Evolutionary conservation across 2,113 vertebrate genomes (phyloP), one percentile per base, ranked within the genome.

Genomic region (Ictalurus furcatus): DNA sequence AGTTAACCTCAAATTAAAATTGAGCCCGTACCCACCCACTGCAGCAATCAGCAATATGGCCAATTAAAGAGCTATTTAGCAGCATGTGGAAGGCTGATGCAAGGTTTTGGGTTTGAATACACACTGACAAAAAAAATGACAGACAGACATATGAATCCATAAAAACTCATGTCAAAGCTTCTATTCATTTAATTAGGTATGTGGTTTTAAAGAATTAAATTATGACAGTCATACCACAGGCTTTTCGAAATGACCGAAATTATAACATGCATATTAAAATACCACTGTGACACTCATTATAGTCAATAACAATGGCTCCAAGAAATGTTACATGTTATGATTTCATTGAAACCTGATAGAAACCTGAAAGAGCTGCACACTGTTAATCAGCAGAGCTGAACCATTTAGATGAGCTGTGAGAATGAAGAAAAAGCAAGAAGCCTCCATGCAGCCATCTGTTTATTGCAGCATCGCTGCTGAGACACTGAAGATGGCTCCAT

Each of bases 1-100:
- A 85, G 56, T 89, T 78, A 78, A 84, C 81, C 87, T 76, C 56
- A 48, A 85, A 89, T 85, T 78, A 89, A 89, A 89, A 89, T 21
- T 67, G 69, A 84, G 84, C 40, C 54, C 19, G 44, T 85, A 78
- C 44, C 58, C 88, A 67, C 88, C 59, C 83, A 79, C 83, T 89
- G 69, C 88, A 79, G 82, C 88, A 44, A 74, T 65, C 40, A 74
- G 83, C 44, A 85, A 79, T 78, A 61, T 65, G 71, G 58, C 48
- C 79, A 71, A 88, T 83, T 88, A 54, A 65, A 59, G 58, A 74
- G 34, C 40, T 61, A 59, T 73, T 83, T 37, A 82, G 16, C 52
- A 83, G 52, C 52, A 58, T 44, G 79, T 58, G 16, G 65, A 73
- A 71, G 65, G 21, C 34, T 28, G 48, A 81, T 65, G 19, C 30